phyloP scores from a whole-genome alignment of 2,113 vertebrate species.

The Ifrita kowaldi region DNA sequence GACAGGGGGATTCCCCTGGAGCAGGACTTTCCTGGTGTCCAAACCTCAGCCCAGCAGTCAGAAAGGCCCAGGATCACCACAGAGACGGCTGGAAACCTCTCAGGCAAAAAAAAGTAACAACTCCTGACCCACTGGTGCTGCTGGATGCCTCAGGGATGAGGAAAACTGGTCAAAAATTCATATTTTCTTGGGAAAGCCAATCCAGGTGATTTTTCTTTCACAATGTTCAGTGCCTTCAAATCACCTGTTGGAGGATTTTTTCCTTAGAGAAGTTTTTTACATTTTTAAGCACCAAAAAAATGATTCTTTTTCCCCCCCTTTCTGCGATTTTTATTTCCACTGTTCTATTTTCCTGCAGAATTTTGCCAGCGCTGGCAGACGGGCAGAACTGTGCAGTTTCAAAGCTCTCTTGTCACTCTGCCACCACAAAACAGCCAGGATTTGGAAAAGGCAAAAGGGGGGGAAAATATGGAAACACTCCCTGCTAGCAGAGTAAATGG shows the following conservation, averaged over 20 bases:
- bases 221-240: neutral
- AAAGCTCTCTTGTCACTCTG: neutral
- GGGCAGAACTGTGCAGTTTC: neutral
- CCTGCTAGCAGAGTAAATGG: neutral
- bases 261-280: neutral
- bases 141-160: neutral
- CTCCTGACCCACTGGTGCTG: neutral
- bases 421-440: neutral
- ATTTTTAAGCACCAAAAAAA: neutral
- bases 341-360: neutral
- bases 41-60: neutral
- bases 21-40: accelerated
- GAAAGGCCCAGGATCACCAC: neutral
- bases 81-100: neutral
- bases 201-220: neutral
- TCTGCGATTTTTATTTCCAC: neutral
- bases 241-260: neutral
- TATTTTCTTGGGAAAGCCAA: neutral
- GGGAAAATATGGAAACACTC: neutral
- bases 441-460: neutral
- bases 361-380: neutral
- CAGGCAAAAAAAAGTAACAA: neutral
- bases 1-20: neutral
- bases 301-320: accelerated
- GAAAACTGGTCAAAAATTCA: neutral